Evolutionary conservation across 64 coral and sea anemone genomes (phyloP).

Genomic region (Pachyseris speciosa): DNA sequence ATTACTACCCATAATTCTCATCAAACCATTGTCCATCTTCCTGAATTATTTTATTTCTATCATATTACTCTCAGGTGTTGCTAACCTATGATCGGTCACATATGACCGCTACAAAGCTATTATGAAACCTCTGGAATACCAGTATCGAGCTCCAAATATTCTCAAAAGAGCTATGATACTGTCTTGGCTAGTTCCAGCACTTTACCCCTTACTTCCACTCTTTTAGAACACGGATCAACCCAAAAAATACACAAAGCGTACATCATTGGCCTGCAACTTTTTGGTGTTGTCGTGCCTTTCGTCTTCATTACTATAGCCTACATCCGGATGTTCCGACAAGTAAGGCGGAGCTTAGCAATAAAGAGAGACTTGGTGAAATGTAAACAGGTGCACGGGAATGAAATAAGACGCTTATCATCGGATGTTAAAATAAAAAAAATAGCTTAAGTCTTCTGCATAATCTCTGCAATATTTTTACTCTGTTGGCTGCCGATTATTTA

Average conservation of each 20-base stretch:
- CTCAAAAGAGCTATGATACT: constrained; percentile 24
- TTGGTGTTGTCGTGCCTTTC: constrained; percentile 32
- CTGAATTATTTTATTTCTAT: not conserved
- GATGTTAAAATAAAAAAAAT: constrained; percentile 40
- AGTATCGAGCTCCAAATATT: not conserved
- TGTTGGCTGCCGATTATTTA: constrained; percentile 59
- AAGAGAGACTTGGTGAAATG: not conserved
- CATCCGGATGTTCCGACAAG: constrained; percentile 32
- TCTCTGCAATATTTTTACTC: constrained; percentile 6
- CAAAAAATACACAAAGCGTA: constrained; percentile 23
- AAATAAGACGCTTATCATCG: not conserved
- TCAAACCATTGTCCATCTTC: not conserved
- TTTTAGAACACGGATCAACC: not conserved
- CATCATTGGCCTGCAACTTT: not conserved
- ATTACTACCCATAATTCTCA: constrained; percentile 1
- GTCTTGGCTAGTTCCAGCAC: constrained; percentile 27
- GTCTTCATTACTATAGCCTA: constrained; percentile 16
- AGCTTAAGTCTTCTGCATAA: constrained; percentile 28
- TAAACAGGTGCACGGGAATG: not conserved
- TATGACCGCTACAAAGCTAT: constrained; percentile 59
- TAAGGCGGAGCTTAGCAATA: not conserved
- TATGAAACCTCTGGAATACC: constrained; percentile 15
- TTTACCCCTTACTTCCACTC: constrained; percentile 18
- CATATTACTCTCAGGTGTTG: constrained; percentile 26
- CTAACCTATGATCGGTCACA: constrained; percentile 51